Evolutionary conservation across 1,140 invertebrate species (phyloP), one percentile per base, ranked within the genome.

Genomic region (Delia radicum): DNA sequence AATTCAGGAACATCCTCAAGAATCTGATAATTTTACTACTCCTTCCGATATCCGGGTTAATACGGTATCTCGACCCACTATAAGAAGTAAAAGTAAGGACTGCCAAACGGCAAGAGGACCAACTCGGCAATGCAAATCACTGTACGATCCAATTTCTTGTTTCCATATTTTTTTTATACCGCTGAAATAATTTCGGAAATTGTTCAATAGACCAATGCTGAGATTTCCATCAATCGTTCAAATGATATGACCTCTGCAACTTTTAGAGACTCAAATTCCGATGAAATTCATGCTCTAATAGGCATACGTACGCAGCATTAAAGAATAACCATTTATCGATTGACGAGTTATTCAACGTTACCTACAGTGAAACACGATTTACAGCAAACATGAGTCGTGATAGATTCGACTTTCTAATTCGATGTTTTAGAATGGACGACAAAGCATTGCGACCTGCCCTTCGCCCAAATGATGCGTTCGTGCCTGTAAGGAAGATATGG

Each of bases 301-400:
- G 67, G 67, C 4, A 71, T 71, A 8, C 67, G 29, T 29, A 37
- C 48, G 73, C 73, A 8, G 73, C 27, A 10, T 26, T 74, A 18
- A 55, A 48, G 18, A 42, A 74, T 29, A 74, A 74, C 10, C 73
- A 74, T 27, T 74, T 74, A 26, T 74, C 48, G 29, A 31, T 55
- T 21, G n/a, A 21, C 33, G 74, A 74, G 15, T 10, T 46, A 55
- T 74, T 74, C 18, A 61, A 74, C 27, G 26, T 4, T 48, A 26
- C 48, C 27, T 48, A 55, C 42, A 24, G 42, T 61, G 72, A 24
- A 48, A 55, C 21, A 15, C 26, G 33, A 55, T 74, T 21, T 31
- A 74, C 28, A 21, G 12, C 26, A 33, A 29, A 10, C 15, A 73
- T 42, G 71, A 73, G 71, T 46, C 5, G 63, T 15, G 63, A 73